These are phyloP conservation scores for Grammomys dolichurus DNA, from an alignment of 2,113 vertebrate species.

Conservation along the genomic window DNA sequence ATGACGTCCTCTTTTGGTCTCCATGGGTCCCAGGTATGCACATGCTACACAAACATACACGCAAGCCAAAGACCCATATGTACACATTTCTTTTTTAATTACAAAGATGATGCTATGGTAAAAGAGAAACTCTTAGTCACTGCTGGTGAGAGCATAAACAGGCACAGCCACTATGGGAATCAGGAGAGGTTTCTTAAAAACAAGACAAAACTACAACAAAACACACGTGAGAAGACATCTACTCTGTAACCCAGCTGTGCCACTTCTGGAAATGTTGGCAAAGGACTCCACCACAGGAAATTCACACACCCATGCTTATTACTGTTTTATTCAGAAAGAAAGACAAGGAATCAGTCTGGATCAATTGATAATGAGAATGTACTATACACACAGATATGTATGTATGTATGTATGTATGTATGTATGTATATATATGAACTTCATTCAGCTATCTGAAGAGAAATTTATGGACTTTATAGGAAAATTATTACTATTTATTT, in stretches of 20 bases:
- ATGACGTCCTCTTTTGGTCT: neutral
- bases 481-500: neutral
- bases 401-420: no score
- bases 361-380: neutral
- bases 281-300: neutral
- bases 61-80: neutral
- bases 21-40: neutral
- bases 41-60: neutral
- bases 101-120: neutral
- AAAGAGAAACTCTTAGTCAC: neutral
- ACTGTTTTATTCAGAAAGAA: neutral
- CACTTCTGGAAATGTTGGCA: neutral
- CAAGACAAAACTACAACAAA: neutral
- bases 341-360: neutral
- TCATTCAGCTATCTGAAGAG: neutral
- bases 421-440: no score
- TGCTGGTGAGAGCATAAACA: neutral
- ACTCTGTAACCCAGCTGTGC: neutral
- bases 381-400: neutral
- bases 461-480: neutral
- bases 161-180: neutral
- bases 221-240: neutral
- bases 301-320: neutral
- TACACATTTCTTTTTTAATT: neutral
- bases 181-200: neutral